phyloP scores from a whole-genome alignment of 2,888 invertebrate species.

The Aporophyla lueneburgensis region DNA sequence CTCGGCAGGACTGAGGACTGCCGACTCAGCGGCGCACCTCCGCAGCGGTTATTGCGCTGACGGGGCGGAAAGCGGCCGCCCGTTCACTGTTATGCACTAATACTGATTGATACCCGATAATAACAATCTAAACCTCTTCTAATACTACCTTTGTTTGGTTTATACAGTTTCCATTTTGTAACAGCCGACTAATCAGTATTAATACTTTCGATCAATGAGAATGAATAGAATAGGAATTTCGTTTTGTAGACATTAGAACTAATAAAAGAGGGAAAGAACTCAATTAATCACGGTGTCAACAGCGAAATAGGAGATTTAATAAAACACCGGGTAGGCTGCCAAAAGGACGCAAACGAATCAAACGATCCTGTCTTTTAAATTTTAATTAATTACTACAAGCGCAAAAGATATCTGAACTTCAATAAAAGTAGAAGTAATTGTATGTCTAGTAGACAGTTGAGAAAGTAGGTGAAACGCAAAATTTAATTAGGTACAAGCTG shows the following conservation, averaged over 20 bases:
- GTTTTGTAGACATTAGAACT: slow-evolving; percentile 34
- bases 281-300: slow-evolving; percentile 68
- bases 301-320: slow-evolving; percentile 67
- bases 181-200: slow-evolving; percentile 5
- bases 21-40: slow-evolving; percentile 79
- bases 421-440: slow-evolving; percentile 43
- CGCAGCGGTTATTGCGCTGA: slow-evolving; percentile 83
- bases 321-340: slow-evolving; percentile 54
- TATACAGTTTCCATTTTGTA: not conserved
- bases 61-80: slow-evolving; percentile 75
- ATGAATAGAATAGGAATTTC: slow-evolving; percentile 43
- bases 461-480: slow-evolving; percentile 28
- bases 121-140: slow-evolving; percentile 67
- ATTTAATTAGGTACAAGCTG: slow-evolving; percentile 12
- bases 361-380: slow-evolving; percentile 64
- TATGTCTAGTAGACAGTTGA: slow-evolving; percentile 13
- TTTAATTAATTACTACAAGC: slow-evolving; percentile 69
- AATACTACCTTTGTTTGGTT: slow-evolving; percentile 41
- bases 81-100: slow-evolving; percentile 80
- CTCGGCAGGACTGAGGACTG: slow-evolving; percentile 68
- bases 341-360: slow-evolving; percentile 53
- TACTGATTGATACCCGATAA: slow-evolving; percentile 84
- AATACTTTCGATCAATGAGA: slow-evolving; percentile 22
- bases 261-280: slow-evolving; percentile 51
- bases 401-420: slow-evolving; percentile 62